Evolutionary conservation across 2,113 vertebrate genomes (phyloP), one percentile per base, ranked within the genome.

Genomic region (Nanorana parkeri): DNA sequence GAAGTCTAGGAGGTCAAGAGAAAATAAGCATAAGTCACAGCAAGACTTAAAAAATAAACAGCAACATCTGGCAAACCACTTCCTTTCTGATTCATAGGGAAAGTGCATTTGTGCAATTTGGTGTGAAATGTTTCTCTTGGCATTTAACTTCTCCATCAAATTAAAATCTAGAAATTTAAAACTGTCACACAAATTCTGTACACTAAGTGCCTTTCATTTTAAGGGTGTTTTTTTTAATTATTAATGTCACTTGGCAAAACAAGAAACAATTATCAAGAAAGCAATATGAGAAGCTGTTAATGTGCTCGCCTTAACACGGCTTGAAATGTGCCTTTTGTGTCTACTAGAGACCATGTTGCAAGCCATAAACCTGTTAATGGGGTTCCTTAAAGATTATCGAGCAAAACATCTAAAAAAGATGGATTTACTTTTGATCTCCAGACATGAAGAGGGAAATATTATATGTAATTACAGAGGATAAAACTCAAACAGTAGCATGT

Each of bases 21-120:
- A 94, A 94, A 94, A 92, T 90, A 93, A 91, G 91, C 90, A 87
- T 26, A 89, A 90, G 91, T 91, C 92, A 92, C 88, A 90, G 85
- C 84, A 77, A 86, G 91, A 76, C 81, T 90, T 86, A 68, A 85
- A 92, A 91, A 89, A 89, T 91, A 94, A 93, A 91, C 90, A 93
- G 87, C 72, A 86, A 90, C 93, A 93, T 94, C 93, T 94, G 93
- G 91, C 79, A 90, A 90, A 87, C 75, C 17, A 93, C 87, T 93
- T 94, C 90, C 88, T 91, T 87, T 85, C 89, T 79, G 86, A 80
- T 84, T 85, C 86, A 85, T 71, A 73, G 87, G 85, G 84, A 73
- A 86, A 17, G 58, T 65, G 61, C 69, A 81, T 89, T 86, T 84
- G 84, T 91, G 85, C 80, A 79, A 85, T 65, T 65, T 84, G 61